Evolutionary conservation across 2,888 invertebrate genomes (phyloP), one percentile per base, ranked within the genome.

Genomic region (Helicoverpa assulta): DNA sequence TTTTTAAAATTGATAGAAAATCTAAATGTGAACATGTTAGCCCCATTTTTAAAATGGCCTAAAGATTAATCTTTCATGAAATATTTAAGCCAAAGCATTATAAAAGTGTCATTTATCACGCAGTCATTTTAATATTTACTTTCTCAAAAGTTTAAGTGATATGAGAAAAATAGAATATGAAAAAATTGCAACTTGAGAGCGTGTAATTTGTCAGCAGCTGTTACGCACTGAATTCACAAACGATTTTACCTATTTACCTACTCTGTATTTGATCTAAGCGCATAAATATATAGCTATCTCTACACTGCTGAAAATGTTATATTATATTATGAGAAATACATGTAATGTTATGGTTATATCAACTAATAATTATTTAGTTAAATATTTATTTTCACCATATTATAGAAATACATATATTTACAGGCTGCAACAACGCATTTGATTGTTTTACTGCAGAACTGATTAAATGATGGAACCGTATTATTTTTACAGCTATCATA

Each of bases 391-490:
- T 10, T 33, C 10, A 10, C 33, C 55, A 58, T 57, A 33, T 19
- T 16, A 51, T 16, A 12, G 50, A 61, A 21, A 52, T 56, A n/a
- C 43, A 61, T 43, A n/a, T 50, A 61, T 43, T 14, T 29, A n/a
- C n/a, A n/a, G 26, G 51, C 5, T 6, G 33, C 62, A 43, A 37
- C 63, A 18, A 37, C 10, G 47, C 43, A 33, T 37, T 21, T 56
- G 63, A 64, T 69, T 70, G 66, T 64, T 65, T 64, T 14, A 71
- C 21, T 63, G 65, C 12, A 61, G 61, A 80, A 68, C 29, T 21
- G 5, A 56, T 19, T 18, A 59, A 50, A 59, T 26, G 1, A 26
- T 26, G 26, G 26, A 26, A 26, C 26, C 37, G 40, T 51, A 69
- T 65, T 59, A 51, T 59, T 69, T 18, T n/a, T 26, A 51, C 54